phyloP scores from a whole-genome alignment of 2,888 invertebrate genomes.

The Darwinula stevensoni region DNA sequence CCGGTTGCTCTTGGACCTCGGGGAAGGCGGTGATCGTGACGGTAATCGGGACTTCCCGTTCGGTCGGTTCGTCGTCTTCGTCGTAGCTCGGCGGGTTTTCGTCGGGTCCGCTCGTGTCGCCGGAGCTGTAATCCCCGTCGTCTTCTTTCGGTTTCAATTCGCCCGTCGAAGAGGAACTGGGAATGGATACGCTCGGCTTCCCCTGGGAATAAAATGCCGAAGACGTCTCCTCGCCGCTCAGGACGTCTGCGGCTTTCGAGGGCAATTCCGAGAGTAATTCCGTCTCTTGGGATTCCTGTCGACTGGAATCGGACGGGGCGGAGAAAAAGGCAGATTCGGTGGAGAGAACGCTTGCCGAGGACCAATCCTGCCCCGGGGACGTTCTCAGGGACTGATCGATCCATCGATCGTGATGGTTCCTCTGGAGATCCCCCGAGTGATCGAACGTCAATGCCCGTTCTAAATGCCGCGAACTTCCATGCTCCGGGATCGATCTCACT shows the following conservation, averaged over 20 bases:
- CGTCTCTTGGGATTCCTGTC: slow-evolving; percentile 8
- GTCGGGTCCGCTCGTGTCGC: slow-evolving; percentile 65
- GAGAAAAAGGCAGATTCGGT: slow-evolving; percentile 11
- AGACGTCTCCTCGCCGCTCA: slow-evolving; percentile 9
- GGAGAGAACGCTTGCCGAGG: slow-evolving; percentile 9
- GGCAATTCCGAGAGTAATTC: too few relatives aligned
- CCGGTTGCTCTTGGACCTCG: background rate
- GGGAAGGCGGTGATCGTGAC: background rate
- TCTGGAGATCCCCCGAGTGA: background rate
- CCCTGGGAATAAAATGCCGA: too few relatives aligned
- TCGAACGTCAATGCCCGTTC: background rate
- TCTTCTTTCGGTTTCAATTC: slow-evolving; percentile 7
- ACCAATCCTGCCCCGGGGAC: background rate
- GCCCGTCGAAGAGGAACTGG: slow-evolving; percentile 4
- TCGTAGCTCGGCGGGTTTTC: slow-evolving; percentile 38
- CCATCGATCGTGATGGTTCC: too few relatives aligned
- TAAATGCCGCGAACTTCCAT: too few relatives aligned
- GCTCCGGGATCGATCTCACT: too few relatives aligned
- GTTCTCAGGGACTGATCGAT: too few relatives aligned
- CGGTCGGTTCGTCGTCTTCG: slow-evolving; percentile 16
- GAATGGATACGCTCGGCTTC: slow-evolving; percentile 8
- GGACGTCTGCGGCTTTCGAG: too few relatives aligned
- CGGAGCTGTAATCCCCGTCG: slow-evolving; percentile 31
- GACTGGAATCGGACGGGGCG: slow-evolving; percentile 9
- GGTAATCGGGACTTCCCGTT: slow-evolving; percentile 11